These are phyloP conservation scores for Carabus problematicus DNA, from an alignment of 2,888 invertebrate genomes.

Conservation along the genomic window DNA sequence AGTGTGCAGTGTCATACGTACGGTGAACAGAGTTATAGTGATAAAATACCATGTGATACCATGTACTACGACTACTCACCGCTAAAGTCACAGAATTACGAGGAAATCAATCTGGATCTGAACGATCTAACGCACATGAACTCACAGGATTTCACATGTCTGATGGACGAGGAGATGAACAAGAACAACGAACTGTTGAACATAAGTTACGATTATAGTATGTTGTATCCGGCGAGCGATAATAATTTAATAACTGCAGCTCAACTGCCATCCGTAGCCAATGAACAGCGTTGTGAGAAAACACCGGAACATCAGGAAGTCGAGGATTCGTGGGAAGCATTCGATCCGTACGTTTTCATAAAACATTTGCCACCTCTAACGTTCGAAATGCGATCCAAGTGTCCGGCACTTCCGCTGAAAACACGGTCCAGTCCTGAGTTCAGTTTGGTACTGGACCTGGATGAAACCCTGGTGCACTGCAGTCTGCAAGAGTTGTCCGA, in stretches of 20 bases:
- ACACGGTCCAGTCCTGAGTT: constrained; percentile 93
- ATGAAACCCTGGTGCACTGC: constrained; percentile 96
- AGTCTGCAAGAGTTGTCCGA: constrained; percentile 90
- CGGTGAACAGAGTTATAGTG: constrained; percentile 52
- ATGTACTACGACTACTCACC: constrained; percentile 57
- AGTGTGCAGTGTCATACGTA: constrained; percentile 45
- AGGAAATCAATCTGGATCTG: constrained; percentile 56
- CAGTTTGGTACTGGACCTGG: constrained; percentile 76
- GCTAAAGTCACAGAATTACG: constrained; percentile 54
- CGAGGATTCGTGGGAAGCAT: constrained; percentile 76
- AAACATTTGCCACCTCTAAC: constrained; percentile 87
- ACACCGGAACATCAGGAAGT: constrained; percentile 58
- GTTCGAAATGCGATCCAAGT: constrained; percentile 74
- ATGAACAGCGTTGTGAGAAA: constrained; percentile 44
- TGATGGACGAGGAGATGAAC: constrained; percentile 63
- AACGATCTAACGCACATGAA: constrained; percentile 57
- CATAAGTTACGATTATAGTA: constrained; percentile 52
- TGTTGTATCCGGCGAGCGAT: constrained; percentile 48
- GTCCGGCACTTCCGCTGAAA: constrained; percentile 88
- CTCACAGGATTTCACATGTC: constrained; percentile 62
- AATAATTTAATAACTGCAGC: constrained; percentile 54
- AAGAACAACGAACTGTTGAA: constrained; percentile 55
- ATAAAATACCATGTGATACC: constrained; percentile 55
- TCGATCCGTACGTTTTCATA: constrained; percentile 91
- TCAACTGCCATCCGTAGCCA: constrained; percentile 44